Evolutionary conservation across 2,113 vertebrate species (phyloP), one percentile per base, ranked within the genome.

Genomic region (Austrofundulus limnaeus): DNA sequence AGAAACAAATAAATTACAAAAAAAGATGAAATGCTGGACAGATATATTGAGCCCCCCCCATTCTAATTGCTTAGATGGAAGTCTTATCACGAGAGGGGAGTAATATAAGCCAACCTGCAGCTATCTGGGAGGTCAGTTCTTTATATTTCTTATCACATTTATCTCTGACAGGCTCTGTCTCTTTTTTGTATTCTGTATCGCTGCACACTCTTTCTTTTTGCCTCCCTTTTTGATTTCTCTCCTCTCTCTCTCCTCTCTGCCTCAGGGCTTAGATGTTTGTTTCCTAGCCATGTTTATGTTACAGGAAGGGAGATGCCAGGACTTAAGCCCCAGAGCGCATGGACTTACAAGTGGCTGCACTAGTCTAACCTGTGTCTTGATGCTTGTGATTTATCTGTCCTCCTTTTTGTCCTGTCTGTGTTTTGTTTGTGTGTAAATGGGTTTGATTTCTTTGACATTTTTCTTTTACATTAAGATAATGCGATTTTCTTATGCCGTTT

Each of bases 51-150:
- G 95, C 94, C 94, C 94, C 94, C n/a, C 94, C 94, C 85, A 93
- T 97, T 97, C 96, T 96, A 97, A 98, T 98, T 96, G 95, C 95
- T 95, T 96, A 96, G 95, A 96, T 96, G 94, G 95, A 98, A 95
- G 94, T 95, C 95, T 94, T 96, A 90, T 91, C 89, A 95, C 95
- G 94, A 97, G 95, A 96, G 94, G 95, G 94, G 95, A 94, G 94
- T 98, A 96, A 95, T 95, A 95, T 96, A 96, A 95, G 94, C 95
- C 94, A 95, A 94, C 95, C 95, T 94, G 95, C 95, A 95, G 94
- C 96, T 96, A 96, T 94, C 95, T 95, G 94, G 95, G 95, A 96
- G 95, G 95, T 96, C 94, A 96, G 95, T 96, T 97, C 94, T 95
- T 96, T 94, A 94, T 92, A 95, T 96, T 98, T 96, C 87, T 97